These are phyloP conservation scores for Artibeus jamaicensis DNA, from an alignment of 2,797 vertebrate species.

Conservation along the genomic window DNA sequence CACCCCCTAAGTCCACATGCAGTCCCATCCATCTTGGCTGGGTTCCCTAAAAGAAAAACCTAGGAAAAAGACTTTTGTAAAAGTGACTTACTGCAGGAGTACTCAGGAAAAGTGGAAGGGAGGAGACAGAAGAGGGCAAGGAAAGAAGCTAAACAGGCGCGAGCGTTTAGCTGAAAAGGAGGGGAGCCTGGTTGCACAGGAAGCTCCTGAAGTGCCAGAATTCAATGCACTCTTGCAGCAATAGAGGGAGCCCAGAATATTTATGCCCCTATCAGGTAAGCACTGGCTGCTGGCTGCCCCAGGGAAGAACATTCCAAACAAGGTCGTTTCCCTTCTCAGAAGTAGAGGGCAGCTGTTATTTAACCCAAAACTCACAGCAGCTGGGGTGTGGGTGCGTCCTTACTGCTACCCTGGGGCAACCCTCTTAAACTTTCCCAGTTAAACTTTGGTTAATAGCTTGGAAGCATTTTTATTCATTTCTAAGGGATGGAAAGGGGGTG, in stretches of 20 bases:
- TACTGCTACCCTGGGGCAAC: not conserved
- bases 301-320: not conserved
- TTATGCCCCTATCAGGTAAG: not conserved
- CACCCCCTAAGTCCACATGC: not conserved
- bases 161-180: not conserved
- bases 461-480: conserved; percentile 28
- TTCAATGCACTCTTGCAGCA: not conserved
- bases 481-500: not conserved
- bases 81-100: not conserved
- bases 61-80: not conserved
- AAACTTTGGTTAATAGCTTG: not conserved
- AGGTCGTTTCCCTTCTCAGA: not conserved
- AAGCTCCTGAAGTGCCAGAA: not conserved
- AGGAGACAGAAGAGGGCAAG: not conserved
- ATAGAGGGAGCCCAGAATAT: not conserved
- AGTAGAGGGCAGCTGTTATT: not conserved
- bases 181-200: not conserved
- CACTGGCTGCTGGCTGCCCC: not conserved
- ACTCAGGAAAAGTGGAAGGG: not conserved
- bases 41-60: not conserved
- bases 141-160: not conserved
- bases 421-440: not conserved
- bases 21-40: not conserved
- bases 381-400: not conserved
- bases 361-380: not conserved